Conservation (phyloP, 1,140 invertebrate genomes). For the Cydia splendana region DNA sequence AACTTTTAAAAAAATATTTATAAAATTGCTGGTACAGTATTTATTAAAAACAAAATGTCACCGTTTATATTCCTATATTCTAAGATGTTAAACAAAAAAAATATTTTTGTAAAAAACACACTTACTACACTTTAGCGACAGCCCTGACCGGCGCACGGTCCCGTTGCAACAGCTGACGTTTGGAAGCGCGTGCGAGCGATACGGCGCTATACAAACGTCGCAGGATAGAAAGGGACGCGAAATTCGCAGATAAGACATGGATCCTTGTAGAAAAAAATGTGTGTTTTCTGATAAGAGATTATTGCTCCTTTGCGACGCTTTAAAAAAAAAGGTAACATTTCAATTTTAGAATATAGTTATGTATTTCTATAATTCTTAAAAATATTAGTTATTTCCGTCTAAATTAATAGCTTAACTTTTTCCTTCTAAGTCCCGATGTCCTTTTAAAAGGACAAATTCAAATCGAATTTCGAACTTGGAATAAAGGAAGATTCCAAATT, state of each 20-base stretch:
- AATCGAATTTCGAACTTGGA: too few species aligned
- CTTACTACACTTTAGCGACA: conserved; percentile 35
- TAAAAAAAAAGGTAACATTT: background rate
- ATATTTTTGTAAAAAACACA: background rate
- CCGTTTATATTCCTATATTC: too few species aligned
- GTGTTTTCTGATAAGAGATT: background rate
- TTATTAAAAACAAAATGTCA: too few species aligned
- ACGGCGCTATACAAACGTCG: background rate
- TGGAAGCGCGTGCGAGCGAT: conserved; percentile 39
- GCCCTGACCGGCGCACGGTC: conserved; percentile 47
- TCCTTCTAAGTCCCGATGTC: too few species aligned
- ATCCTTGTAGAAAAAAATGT: conserved; percentile 6
- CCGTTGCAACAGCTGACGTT: conserved; percentile 58
- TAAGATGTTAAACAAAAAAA: too few species aligned
- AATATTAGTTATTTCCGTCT: too few species aligned
- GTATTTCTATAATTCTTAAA: too few species aligned
- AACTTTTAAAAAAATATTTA: too few species aligned
- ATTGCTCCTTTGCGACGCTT: conserved; percentile 14
- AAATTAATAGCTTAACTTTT: too few species aligned
- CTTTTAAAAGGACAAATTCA: too few species aligned
- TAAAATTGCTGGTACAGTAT: too few species aligned
- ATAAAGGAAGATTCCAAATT: too few species aligned
- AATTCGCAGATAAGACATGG: conserved; percentile 3
- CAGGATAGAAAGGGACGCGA: conserved; percentile 35
- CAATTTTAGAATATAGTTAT: background rate